Evolutionary conservation across 2,797 vertebrate species (phyloP), one percentile per base, ranked within the genome.

Genomic region (Coendou prehensilis): DNA sequence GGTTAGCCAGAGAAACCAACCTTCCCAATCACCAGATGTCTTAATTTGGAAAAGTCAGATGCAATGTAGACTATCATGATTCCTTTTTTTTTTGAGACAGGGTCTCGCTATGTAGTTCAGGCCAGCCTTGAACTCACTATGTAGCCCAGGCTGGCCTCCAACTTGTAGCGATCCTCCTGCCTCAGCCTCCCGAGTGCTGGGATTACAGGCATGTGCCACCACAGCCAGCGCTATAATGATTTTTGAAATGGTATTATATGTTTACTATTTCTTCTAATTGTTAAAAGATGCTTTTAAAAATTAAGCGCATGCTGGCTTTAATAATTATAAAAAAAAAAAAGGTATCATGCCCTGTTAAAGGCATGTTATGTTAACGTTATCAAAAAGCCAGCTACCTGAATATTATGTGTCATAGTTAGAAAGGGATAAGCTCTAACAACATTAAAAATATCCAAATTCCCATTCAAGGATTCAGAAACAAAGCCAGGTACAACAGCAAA

Each of bases 241-340:
- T 96, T 63, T 73, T 76, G 73, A 95, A 88, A 47, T 91, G 83
- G 83, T 94, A 97, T 81, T 95, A 52, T 88, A 83, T 94, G 64
- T 95, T 97, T 96, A 97, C 96, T 94, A 96, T 80, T 89, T 67
- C 54, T 95, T 71, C 54, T 92, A 93, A 91, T 91, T 95, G 50
- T 75, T n/a, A 95, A 96, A 86, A 93, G 56, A 93, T 11, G 50
- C 56, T 67, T 92, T 96, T 45, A 20, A 56, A 56, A 94, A 92
- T 85, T 94, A 97, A 76, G 85, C 73, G 92, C 30, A 64, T 64
- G 30, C 63, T 67, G 63, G 30, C n/a, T 80, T 92, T 93, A 86
- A 87, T 61, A 93, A 82, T 37, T 90, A 18, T 4, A 26, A 91
- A 76, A 57, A 89, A n/a, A 26, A 59, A 57, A 52, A 4, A 47